A percentile compares a stretch with the other conserved stretches of the same genome.
These are phyloP conservation scores for Bergia puertoricense DNA, from an alignment of 92 coral and sea anemone genomes.

Conservation along the genomic window DNA sequence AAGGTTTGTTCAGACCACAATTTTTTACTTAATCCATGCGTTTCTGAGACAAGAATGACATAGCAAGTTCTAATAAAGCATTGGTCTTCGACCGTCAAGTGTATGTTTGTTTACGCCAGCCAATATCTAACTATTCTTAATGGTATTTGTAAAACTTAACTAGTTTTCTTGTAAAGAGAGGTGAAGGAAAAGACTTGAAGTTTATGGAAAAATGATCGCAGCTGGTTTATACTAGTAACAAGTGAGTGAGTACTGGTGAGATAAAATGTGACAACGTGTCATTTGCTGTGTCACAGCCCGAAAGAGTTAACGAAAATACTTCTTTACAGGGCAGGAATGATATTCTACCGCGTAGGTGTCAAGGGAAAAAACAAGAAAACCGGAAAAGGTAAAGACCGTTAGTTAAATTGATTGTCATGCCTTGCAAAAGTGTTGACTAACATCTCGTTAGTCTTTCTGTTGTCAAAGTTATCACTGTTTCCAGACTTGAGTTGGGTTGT, in stretches of 20 bases:
- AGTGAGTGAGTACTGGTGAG: neutral
- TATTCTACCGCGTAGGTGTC: slow-evolving; percentile 95
- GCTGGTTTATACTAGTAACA: neutral
- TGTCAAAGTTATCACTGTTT: neutral
- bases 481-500: neutral
- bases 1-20: slow-evolving; percentile 58
- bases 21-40: neutral
- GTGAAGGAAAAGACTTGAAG: no score
- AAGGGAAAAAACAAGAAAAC: slow-evolving; percentile 89
- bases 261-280: neutral
- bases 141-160: neutral
- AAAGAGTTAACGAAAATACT: neutral
- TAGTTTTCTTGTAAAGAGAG: neutral
- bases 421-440: neutral
- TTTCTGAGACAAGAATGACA: neutral
- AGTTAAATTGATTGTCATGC: neutral
- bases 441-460: neutral
- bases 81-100: no score
- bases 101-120: no score
- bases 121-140: neutral
- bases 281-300: neutral
- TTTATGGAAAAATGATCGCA: no score
- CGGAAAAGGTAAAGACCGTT: slow-evolving; percentile 87
- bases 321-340: slow-evolving; percentile 80
- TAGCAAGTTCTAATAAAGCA: neutral